phyloP scores from a whole-genome alignment of 1,140 invertebrate genomes.

The Choristoneura fumiferana region DNA sequence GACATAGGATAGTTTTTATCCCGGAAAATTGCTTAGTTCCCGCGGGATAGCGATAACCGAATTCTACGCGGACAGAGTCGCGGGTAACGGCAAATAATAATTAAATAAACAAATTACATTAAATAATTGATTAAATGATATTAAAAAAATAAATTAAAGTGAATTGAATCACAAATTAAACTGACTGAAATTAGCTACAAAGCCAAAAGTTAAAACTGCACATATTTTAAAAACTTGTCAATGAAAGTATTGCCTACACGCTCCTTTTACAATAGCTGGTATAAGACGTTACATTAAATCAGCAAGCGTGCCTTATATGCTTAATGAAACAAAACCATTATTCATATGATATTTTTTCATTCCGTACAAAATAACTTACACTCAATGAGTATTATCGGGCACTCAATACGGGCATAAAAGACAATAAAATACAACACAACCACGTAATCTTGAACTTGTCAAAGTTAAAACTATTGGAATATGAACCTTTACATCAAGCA shows the following conservation, averaged over 20 bases:
- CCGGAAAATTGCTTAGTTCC: too few species aligned
- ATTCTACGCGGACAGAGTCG: too few species aligned
- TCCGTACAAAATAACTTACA: conserved; percentile 50
- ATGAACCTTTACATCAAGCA: too few species aligned
- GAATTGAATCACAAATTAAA: too few species aligned
- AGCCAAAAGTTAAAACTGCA: too few species aligned
- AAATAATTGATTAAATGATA: too few species aligned
- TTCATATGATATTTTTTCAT: conserved; percentile 43
- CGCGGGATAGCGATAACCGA: too few species aligned
- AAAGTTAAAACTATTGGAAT: neutral
- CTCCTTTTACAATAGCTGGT: conserved; percentile 1
- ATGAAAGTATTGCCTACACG: conserved; percentile 8
- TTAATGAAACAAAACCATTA: conserved; percentile 54
- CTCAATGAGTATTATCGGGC: conserved; percentile 48
- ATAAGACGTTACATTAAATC: conserved; percentile 32
- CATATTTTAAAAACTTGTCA: conserved; percentile 13
- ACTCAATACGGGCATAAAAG: conserved; percentile 44
- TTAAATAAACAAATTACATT: too few species aligned
- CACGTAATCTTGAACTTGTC: neutral
- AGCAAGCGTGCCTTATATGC: conserved; percentile 38
- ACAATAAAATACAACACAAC: conserved; percentile 37
- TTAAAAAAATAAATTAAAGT: too few species aligned
- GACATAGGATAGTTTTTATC: too few species aligned
- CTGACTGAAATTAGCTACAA: too few species aligned
- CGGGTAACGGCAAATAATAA: too few species aligned